A percentile compares a stretch with the other conserved stretches of the same genome.
These are phyloP conservation scores for Lycopodina hypogea DNA, from an alignment of 37 sponge, comb jelly and placozoan genomes.

Conservation along the genomic window DNA sequence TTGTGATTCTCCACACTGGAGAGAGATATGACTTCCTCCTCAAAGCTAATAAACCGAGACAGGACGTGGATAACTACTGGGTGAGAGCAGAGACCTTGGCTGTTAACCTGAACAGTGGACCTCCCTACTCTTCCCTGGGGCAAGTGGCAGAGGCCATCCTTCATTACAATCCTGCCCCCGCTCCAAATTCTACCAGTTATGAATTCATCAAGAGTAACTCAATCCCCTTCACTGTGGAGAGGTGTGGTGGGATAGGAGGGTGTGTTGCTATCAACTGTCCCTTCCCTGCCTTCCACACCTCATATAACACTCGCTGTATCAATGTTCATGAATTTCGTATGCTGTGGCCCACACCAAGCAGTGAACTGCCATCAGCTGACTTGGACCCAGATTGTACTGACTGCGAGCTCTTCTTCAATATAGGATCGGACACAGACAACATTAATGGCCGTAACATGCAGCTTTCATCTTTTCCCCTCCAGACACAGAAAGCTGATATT, in stretches of 20 bases:
- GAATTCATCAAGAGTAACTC: neutral
- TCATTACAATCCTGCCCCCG: constrained; percentile 34
- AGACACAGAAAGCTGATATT: constrained; percentile 6
- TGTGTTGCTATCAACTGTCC: constrained; percentile 80
- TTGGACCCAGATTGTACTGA: constrained; percentile 13
- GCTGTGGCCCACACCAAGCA: constrained; percentile 5
- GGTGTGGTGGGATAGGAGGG: constrained; percentile 7
- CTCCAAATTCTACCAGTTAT: constrained; percentile 5
- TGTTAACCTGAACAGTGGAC: constrained; percentile 8
- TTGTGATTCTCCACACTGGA: constrained; percentile 72
- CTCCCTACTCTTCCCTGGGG: constrained; percentile 29
- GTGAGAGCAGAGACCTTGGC: constrained; percentile 78
- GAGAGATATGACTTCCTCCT: constrained; percentile 84
- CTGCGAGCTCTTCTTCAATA: constrained; percentile 58
- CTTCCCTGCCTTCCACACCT: constrained; percentile 39
- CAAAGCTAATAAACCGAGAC: constrained; percentile 32
- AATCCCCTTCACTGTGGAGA: neutral
- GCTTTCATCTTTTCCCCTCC: constrained; percentile 43
- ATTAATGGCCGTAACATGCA: constrained; percentile 72
- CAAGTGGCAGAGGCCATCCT: constrained; percentile 64
- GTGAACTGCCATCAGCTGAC: neutral
- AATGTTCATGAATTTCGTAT: constrained; percentile 28
- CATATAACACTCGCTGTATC: constrained; percentile 53
- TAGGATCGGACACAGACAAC: constrained; percentile 63
- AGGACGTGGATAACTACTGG: constrained; percentile 33